Evolutionary conservation across 2,797 vertebrate genomes (phyloP).

Genomic region (Glossophaga mutica): DNA sequence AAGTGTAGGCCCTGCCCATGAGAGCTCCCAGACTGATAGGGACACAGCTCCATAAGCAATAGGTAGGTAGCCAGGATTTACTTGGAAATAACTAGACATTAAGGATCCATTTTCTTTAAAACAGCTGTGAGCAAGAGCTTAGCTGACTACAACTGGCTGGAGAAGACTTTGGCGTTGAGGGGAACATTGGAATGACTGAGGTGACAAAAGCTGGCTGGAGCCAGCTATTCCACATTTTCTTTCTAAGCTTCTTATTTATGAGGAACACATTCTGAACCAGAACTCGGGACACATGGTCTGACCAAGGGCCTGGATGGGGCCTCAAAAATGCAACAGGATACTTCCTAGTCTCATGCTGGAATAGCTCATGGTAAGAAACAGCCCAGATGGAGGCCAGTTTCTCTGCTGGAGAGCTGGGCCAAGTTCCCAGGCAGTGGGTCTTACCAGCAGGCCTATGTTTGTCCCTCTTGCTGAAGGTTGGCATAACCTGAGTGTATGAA

Average conservation of each 20-base stretch:
- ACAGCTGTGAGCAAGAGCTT: constrained; percentile 32
- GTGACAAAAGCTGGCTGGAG: constrained; percentile 15
- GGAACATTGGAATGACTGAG: constrained; percentile 8
- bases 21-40: background rate
- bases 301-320: background rate
- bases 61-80: background rate
- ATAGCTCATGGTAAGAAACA: background rate
- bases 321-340: background rate
- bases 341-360: constrained; percentile 41
- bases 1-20: background rate
- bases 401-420: background rate
- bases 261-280: constrained; percentile 43
- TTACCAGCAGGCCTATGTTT: background rate
- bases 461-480: background rate
- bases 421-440: background rate
- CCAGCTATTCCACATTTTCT: constrained; percentile 31
- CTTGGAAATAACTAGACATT: constrained; percentile 28
- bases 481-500: background rate
- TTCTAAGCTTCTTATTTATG: constrained; percentile 45
- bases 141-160: constrained; percentile 8
- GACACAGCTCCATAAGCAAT: background rate
- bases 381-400: constrained; percentile 2
- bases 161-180: background rate
- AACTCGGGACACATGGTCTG: constrained; percentile 13
- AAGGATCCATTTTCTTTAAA: constrained; percentile 11